Conservation (phyloP, 2,113 vertebrate genomes). For the Eretmochelys imbricata region DNA sequence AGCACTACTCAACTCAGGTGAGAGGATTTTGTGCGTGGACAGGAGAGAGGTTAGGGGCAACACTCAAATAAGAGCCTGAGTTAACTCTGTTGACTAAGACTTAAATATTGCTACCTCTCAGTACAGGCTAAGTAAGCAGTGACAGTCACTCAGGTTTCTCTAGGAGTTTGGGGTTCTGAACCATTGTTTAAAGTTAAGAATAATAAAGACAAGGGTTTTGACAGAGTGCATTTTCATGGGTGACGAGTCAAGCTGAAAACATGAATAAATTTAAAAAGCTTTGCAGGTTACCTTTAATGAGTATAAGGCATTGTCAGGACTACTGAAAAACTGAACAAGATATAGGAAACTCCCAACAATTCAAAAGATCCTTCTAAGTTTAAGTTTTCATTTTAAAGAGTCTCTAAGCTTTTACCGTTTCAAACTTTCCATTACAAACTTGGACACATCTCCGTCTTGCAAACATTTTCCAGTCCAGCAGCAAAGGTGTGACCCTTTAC, state of each 20-base stretch:
- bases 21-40: background rate
- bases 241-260: background rate
- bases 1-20: background rate
- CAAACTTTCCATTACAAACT: constrained; percentile 2
- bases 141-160: background rate
- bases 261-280: rapidly evolving
- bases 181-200: constrained; percentile 20
- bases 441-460: background rate
- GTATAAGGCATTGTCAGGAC: background rate
- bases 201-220: background rate
- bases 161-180: background rate
- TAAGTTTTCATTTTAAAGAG: background rate
- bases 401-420: background rate
- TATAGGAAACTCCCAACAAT: background rate
- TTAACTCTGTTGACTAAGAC: background rate
- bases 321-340: constrained; percentile 25
- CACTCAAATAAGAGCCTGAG: background rate
- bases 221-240: constrained; percentile 10
- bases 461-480: background rate
- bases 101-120: background rate
- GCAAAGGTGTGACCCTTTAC: rapidly evolving
- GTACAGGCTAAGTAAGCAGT: background rate
- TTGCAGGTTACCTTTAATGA: background rate
- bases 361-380: background rate
- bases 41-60: background rate